phyloP scores from a whole-genome alignment of 2,113 vertebrate genomes.

The Apodemus speciosus region DNA sequence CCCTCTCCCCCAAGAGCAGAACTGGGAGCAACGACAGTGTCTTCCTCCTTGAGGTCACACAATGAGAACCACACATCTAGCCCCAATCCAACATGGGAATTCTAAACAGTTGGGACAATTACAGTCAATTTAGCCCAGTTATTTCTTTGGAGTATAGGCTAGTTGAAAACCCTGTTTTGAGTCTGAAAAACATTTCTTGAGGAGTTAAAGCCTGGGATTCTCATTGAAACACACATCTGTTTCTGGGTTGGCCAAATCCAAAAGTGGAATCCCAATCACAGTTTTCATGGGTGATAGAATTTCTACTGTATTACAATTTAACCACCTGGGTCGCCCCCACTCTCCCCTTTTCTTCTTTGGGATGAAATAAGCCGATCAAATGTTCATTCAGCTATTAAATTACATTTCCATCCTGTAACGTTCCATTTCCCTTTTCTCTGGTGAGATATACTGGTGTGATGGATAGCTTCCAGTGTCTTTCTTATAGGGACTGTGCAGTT shows the following conservation, averaged over 20 bases:
- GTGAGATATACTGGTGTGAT: constrained; percentile 52
- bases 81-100: constrained; percentile 59
- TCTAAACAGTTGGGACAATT: constrained; percentile 70
- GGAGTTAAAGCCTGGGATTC: constrained; percentile 41
- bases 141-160: constrained; percentile 53
- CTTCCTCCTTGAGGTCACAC: constrained; percentile 46
- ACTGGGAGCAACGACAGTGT: constrained; percentile 35
- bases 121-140: constrained; percentile 53
- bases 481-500: not conserved
- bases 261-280: constrained; percentile 71
- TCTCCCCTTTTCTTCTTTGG: constrained; percentile 58
- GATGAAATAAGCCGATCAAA: constrained; percentile 67
- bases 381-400: constrained; percentile 69
- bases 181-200: constrained; percentile 54
- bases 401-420: constrained; percentile 65
- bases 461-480: constrained; percentile 59
- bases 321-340: constrained; percentile 60
- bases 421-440: constrained; percentile 65
- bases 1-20: not conserved
- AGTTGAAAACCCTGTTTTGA: constrained; percentile 40
- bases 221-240: constrained; percentile 63
- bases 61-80: constrained; percentile 64
- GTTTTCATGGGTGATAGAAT: constrained; percentile 73
- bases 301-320: constrained; percentile 67
- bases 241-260: constrained; percentile 62